Base-by-base conservation (phyloP, 2,797 vertebrate genomes). In the Cephalopachus bancanus region DNA sequence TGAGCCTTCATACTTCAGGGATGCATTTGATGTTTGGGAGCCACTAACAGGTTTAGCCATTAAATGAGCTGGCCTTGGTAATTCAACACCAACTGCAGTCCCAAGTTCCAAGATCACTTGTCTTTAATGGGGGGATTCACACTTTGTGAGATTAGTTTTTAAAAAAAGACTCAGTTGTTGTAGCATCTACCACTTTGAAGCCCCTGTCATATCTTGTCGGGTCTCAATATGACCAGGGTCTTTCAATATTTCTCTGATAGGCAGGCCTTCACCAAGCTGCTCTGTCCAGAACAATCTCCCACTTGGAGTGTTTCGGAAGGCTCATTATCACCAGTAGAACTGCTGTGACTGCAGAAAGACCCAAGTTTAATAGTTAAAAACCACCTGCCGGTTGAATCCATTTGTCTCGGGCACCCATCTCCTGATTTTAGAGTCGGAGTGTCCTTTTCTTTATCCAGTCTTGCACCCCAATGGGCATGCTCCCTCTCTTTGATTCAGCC, bases 351-450 rank as follows among this genome's bases (percentile, higher is more conserved):
- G 26, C 55, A 49, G 79, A 94, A 90, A 75, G 44, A 83, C 24
- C 51, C 28, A 15, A 30, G 26, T 16, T 93, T 71, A 71, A 15
- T 59, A 88, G 83, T 49, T 67, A 75, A 65, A 97, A 94, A 87
- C 8, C 64, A 94, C 60, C 49, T 83, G 28, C 71, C 87, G 49
- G 60, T 44, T 44, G 30, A 88, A 44, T 15, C n/a, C 24, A 28
- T 84, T 93, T 92, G 59, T 65, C 76, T 91, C 67, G 37, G 60
- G 60, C 80, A 80, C 16, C n/a, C 8, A 74, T 33, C 30, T 65
- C 26, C 14, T 64, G n/a, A 75, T 51, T 62, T 89, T 74, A 60
- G 81, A 90, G 55, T 8, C 37, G 55, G 20, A 6, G 11, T 65
- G 30, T 1, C 26, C 33, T 89, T 51, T 84, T 55, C 37, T 60